These are phyloP conservation scores for Amniataba percoides DNA, from an alignment of 2,797 vertebrate species.

Conservation along the genomic window DNA sequence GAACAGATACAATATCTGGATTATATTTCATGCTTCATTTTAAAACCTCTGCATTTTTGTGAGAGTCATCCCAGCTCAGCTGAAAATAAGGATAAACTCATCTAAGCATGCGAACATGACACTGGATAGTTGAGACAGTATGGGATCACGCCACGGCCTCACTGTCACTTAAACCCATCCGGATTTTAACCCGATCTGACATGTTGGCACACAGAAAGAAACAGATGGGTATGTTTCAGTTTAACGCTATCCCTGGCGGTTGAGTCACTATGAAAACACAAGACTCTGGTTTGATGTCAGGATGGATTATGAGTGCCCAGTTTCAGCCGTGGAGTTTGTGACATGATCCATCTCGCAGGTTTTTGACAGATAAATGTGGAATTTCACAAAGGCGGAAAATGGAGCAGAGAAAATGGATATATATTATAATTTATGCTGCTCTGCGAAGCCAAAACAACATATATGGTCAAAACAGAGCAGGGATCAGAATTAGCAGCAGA, in stretches of 20 bases:
- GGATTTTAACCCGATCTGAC: constrained; percentile 75
- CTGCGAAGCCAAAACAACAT: constrained; percentile 2
- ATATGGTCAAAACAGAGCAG: neutral
- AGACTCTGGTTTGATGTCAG: constrained; percentile 77
- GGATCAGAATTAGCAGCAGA: constrained; percentile 4
- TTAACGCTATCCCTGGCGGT: constrained; percentile 72
- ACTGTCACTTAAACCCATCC: constrained; percentile 75
- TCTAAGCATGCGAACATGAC: constrained; percentile 72
- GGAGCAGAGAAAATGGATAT: neutral
- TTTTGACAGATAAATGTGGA: constrained; percentile 49
- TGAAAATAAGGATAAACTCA: constrained; percentile 62
- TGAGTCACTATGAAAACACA: constrained; percentile 79
- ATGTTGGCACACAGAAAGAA: constrained; percentile 77
- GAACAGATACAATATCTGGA: constrained; percentile 54
- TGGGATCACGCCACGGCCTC: constrained; percentile 70
- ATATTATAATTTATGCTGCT: neutral
- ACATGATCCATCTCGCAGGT: constrained; percentile 58
- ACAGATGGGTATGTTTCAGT: constrained; percentile 82
- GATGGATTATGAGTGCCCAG: constrained; percentile 65
- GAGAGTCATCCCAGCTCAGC: constrained; percentile 52
- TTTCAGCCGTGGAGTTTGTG: constrained; percentile 60
- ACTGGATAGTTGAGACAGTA: constrained; percentile 68
- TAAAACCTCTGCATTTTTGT: constrained; percentile 44
- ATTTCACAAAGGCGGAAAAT: constrained; percentile 41
- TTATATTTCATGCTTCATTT: constrained; percentile 55